These are phyloP conservation scores for Grammomys surdaster DNA, from an alignment of 2,113 vertebrate species.

Conservation along the genomic window DNA sequence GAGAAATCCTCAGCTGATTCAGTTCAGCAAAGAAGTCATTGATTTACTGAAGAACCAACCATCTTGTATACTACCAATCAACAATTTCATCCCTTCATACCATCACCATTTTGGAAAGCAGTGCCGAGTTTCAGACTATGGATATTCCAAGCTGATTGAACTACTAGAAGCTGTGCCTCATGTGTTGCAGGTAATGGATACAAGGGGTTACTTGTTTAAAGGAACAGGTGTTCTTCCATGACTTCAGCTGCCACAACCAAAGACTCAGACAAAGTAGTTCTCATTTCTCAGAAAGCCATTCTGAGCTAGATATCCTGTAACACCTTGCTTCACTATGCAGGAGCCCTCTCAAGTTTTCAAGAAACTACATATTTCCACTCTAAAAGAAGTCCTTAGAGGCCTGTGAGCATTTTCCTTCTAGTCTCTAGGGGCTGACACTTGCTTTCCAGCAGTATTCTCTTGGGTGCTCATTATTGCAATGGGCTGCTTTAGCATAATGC, in stretches of 20 bases:
- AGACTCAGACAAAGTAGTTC: neutral
- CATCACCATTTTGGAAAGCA: constrained; percentile 99
- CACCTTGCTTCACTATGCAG: neutral
- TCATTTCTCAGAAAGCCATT: neutral
- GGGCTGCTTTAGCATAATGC: neutral
- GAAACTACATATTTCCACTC: neutral
- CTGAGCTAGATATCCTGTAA: neutral
- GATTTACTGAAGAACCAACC: constrained; percentile 96
- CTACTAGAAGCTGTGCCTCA: constrained; percentile 97
- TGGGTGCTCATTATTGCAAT: neutral
- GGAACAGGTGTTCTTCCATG: neutral
- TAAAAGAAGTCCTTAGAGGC: neutral
- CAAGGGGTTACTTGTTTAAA: neutral
- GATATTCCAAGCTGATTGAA: constrained; percentile 96
- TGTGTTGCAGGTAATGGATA: constrained; percentile 92
- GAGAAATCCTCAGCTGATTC: constrained; percentile 97
- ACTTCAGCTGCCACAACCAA: neutral
- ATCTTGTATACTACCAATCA: constrained; percentile 92
- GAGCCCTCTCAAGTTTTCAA: constrained; percentile 12
- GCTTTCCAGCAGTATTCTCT: neutral
- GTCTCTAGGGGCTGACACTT: neutral
- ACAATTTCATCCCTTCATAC: constrained; percentile 97
- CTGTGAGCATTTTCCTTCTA: neutral
- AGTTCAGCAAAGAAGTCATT: constrained; percentile 97
- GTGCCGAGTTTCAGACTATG: constrained; percentile 97